phyloP scores from a whole-genome alignment of 2,113 vertebrate species.

The Ia io region DNA sequence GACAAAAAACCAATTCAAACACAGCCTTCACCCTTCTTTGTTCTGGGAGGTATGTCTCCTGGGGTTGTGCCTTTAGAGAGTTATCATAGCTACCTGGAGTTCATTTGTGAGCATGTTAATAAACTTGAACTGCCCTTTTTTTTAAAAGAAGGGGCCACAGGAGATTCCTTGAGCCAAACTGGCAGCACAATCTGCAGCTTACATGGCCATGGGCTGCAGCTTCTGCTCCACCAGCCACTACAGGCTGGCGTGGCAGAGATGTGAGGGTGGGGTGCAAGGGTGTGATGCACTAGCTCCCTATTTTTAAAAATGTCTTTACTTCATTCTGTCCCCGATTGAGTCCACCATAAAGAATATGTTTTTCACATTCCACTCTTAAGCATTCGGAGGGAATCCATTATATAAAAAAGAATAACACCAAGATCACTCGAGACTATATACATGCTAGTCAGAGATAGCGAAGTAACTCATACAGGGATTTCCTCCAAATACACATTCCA shows the following conservation, averaged over 20 bases:
- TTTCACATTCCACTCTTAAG: neutral
- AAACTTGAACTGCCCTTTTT: neutral
- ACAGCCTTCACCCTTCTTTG: neutral
- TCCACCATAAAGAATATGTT: neutral
- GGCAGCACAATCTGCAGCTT: neutral
- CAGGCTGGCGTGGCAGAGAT: too few relatives aligned
- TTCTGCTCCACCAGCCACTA: neutral
- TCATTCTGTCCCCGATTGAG: neutral
- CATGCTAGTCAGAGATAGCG: neutral
- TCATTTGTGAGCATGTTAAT: neutral
- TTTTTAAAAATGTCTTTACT: neutral
- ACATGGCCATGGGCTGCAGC: fast-evolving
- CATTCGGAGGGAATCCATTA: slow-evolving; percentile 10
- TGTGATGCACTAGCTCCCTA: neutral
- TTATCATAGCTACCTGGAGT: neutral
- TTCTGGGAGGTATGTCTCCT: neutral
- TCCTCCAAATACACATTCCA: neutral
- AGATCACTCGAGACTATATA: neutral
- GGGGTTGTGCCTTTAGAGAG: neutral
- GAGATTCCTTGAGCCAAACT: neutral
- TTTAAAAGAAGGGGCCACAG: neutral
- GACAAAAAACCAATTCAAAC: neutral
- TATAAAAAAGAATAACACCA: neutral
- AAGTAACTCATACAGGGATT: neutral
- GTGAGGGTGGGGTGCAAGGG: neutral